Base-by-base conservation (phyloP, 2,113 vertebrate species). In the Oreotrochilus melanogaster region DNA sequence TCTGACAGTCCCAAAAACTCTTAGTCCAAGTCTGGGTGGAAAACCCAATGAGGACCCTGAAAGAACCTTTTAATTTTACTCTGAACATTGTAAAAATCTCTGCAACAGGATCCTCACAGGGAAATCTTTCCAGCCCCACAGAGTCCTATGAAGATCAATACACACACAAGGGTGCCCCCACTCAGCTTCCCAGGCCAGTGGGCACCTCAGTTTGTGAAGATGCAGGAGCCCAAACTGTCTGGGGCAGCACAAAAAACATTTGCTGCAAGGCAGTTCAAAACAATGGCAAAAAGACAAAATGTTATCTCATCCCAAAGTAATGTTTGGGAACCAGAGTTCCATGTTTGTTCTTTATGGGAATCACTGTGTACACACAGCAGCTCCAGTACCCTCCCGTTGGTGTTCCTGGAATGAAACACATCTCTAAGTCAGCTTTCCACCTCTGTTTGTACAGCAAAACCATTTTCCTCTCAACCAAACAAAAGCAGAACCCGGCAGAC, bases 241-340 rank as follows among this genome's bases (percentile, higher is more conserved):
- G 3, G 1, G 50, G n/a, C 23, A 58, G 39, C 65, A 81, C 51
- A 61, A 57, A 18, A 10, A 1, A 18, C 11, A 37, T 5, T 10
- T 12, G 25, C 0, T 15, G 70, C 85, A 78, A 85, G 4, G 16
- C 18, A 23, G 22, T 2, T 64, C 80, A 30, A 64, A 91, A 78
- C 35, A 61, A 35, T 0, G 8, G 10, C 42, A 27, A 23, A 62
- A 84, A 25, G 1, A 31, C 6, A 0, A 2, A 56, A 11, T 0
- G 1, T 76, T 71, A 42, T 39, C 89, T 58, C 31, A 39, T 4
- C 60, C 53, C 80, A 62, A 62, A 73, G 4, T 62, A 62, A 31
- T 0, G 4, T 31, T 48, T 45, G 14, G 2, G 23, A 89, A n/a
- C 4, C 0, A 0, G 37, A 78, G 75, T 30, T 27, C 31, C 14